These are phyloP conservation scores for Characodon lateralis DNA, from an alignment of 2,797 vertebrate species.

Conservation along the genomic window DNA sequence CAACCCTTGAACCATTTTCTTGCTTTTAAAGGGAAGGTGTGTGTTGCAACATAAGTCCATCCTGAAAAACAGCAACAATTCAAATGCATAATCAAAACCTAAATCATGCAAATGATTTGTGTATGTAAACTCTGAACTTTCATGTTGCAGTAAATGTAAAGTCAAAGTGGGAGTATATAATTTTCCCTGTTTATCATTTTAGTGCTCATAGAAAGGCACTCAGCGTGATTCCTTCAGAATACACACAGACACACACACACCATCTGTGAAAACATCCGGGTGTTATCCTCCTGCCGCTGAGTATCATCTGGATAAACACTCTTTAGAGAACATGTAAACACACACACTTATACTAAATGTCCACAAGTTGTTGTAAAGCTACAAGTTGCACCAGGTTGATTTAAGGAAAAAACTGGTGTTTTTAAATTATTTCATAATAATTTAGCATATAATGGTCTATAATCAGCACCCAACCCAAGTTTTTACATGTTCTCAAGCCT, in stretches of 20 bases:
- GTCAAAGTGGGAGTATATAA: background rate
- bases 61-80: too few species aligned
- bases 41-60: background rate
- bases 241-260: slow-evolving; percentile 11
- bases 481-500: background rate
- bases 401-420: background rate
- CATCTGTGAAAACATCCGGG: slow-evolving; percentile 65
- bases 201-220: slow-evolving; percentile 15
- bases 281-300: slow-evolving; percentile 66
- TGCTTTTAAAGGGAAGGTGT: background rate
- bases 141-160: background rate
- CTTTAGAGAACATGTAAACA: slow-evolving; percentile 27
- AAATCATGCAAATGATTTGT: too few species aligned
- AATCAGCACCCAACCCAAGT: background rate
- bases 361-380: background rate
- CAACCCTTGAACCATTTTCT: background rate
- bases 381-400: background rate
- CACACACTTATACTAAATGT: slow-evolving; percentile 6
- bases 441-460: background rate
- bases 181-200: slow-evolving; percentile 3
- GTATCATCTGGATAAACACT: slow-evolving; percentile 71
- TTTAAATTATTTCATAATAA: background rate
- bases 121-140: background rate
- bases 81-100: too few species aligned
- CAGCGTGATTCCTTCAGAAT: slow-evolving; percentile 10